Conservation (phyloP, 1,140 invertebrate species). For the Piezodorus guildinii region DNA sequence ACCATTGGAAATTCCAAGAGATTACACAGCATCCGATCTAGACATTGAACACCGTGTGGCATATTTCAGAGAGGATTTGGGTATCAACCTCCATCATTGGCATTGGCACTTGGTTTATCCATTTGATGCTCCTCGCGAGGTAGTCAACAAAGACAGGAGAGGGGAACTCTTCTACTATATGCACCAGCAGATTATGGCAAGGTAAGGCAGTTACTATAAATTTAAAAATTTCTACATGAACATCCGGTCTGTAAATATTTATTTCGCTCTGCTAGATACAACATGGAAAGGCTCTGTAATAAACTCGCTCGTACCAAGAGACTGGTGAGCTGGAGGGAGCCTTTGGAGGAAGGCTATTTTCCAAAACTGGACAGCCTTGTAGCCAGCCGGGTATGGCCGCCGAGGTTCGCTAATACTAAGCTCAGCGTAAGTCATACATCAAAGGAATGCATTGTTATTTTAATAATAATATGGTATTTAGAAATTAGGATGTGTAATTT, state of each 20-base stretch:
- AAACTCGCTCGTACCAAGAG: conserved; percentile 43
- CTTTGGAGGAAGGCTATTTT: conserved; percentile 57
- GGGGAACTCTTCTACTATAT: conserved; percentile 70
- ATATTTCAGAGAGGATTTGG: conserved; percentile 62
- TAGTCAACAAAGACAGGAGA: conserved; percentile 54
- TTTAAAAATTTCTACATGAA: not conserved
- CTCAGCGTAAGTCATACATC: conserved; percentile 33
- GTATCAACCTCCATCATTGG: conserved; percentile 70
- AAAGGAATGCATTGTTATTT: too few species aligned
- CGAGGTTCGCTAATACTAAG: conserved; percentile 43
- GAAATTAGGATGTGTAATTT: too few species aligned
- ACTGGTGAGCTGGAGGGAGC: conserved; percentile 46
- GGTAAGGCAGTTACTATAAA: conserved; percentile 30
- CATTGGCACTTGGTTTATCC: conserved; percentile 45
- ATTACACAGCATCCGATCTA: conserved; percentile 58
- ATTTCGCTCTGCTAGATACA: conserved; percentile 42
- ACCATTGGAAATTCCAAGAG: conserved; percentile 54
- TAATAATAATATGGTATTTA: too few species aligned
- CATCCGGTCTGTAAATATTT: not conserved
- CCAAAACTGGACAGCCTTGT: conserved; percentile 56
- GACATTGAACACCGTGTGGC: conserved; percentile 59
- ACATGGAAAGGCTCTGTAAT: conserved; percentile 54
- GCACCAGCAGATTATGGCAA: conserved; percentile 59
- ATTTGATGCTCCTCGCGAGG: conserved; percentile 32
- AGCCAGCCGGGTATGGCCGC: conserved; percentile 48